Base-by-base conservation (phyloP, 2,797 vertebrate genomes). In the Lagorchestes hirsutus region DNA sequence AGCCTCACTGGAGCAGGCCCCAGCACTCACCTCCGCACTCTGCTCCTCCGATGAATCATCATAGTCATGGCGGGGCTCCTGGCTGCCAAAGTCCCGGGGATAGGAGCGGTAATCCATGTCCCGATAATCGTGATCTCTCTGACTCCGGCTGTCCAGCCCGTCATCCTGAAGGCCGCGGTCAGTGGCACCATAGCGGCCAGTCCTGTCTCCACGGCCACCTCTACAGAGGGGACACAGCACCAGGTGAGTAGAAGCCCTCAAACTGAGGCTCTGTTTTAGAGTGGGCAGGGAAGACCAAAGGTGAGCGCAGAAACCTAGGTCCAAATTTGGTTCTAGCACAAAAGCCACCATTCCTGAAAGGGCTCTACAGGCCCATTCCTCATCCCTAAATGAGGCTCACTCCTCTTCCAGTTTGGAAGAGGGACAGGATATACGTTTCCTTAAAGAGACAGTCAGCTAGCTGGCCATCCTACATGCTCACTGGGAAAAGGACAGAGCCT, bases 91-190 rank as follows among this genome's bases (percentile, higher is more conserved):
- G 27, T 98, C 99, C 0, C 99, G 97, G 87, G 98, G 96, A 54
- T 98, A 98, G 0, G 98, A 98, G 27, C 98, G 98, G 96, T 99
- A 99, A 97, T 99, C 99, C 99, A 99, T 99, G 94, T 99, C 99
- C 31, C 99, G 98, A 96, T 99, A 99, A 98, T 99, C 99, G 58
- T 99, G 99, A 93, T 99, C 99, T 0, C 98, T 98, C 11, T 98
- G 97, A 82, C 98, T 97, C 95, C 99, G 98, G n/a, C 98, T 96
- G 58, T 96, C 98, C 90, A 97, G 96, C 87, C 96, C 97, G 0
- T 97, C 27, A 0, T 98, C 98, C 16, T 98, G 98, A 1, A 98
- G 96, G 0, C 96, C 67, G 34, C 98, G 98, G 55, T 98, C 98
- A 0, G 98, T 98, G 1, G 98, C 99, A 62, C 99, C 99, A 58